These are phyloP conservation scores for Opisthograptis luteolata DNA, from an alignment of 2,888 invertebrate genomes.

Conservation along the genomic window DNA sequence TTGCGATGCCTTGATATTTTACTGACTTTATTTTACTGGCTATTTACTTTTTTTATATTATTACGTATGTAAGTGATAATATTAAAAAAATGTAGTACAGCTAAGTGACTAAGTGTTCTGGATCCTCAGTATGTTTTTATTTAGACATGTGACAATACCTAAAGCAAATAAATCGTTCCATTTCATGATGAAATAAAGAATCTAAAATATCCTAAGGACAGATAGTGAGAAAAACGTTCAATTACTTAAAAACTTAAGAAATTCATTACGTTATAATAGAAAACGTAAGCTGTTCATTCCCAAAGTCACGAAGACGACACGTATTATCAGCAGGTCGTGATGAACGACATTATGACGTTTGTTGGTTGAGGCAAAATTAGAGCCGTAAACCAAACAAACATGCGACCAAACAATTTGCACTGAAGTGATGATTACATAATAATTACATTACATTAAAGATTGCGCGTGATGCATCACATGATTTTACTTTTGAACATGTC, in stretches of 20 bases:
- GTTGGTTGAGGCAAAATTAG: constrained; percentile 38
- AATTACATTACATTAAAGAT: constrained; percentile 3
- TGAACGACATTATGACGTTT: constrained; percentile 24
- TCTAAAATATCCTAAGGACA: neutral
- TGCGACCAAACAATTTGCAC: constrained; percentile 23
- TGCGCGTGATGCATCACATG: constrained; percentile 9
- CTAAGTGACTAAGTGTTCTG: no score
- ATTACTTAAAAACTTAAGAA: neutral
- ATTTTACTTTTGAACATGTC: constrained; percentile 4
- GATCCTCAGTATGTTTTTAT: no score
- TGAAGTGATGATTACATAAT: constrained; percentile 14
- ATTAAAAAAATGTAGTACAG: no score
- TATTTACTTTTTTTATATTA: no score
- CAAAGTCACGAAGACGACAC: constrained; percentile 23
- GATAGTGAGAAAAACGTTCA: constrained; percentile 6
- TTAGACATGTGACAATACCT: no score
- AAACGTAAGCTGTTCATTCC: constrained; percentile 10
- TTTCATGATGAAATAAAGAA: neutral
- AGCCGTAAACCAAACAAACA: constrained; percentile 29
- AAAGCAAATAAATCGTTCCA: no score
- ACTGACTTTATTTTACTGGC: no score
- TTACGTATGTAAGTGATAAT: no score
- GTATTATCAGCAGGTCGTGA: constrained; percentile 31
- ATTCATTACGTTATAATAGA: constrained; percentile 13
- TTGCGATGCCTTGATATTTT: no score